phyloP scores from a whole-genome alignment of 2,888 invertebrate species.

The Aleiodes testaceus region DNA sequence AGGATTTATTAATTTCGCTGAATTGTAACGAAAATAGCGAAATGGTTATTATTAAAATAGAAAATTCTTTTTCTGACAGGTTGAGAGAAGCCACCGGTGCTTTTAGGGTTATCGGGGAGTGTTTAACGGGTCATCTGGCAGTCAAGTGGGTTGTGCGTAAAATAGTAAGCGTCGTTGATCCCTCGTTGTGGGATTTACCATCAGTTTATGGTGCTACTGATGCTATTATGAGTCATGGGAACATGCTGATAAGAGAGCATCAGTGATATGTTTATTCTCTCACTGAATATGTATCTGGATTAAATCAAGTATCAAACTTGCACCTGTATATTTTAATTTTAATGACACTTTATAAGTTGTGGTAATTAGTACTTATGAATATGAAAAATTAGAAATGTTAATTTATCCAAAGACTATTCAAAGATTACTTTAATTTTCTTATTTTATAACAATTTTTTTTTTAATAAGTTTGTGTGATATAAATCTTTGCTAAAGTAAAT shows the following conservation, averaged over 20 bases:
- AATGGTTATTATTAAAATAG: conserved; percentile 70
- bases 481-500: neutral
- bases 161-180: conserved; percentile 54
- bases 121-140: conserved; percentile 72
- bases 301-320: conserved; percentile 30
- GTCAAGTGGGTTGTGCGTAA: conserved; percentile 70
- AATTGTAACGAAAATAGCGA: conserved; percentile 53
- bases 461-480: neutral
- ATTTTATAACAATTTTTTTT: neutral
- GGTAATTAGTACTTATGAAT: neutral
- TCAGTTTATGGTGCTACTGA: conserved; percentile 65
- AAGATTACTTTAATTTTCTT: neutral
- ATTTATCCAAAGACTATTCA: conserved; percentile 18
- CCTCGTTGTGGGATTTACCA: conserved; percentile 48
- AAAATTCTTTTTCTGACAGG: conserved; percentile 65
- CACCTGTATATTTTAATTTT: conserved; percentile 45
- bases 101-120: conserved; percentile 71
- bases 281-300: conserved; percentile 43
- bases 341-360: conserved; percentile 2
- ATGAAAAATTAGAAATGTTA: neutral
- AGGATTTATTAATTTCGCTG: conserved; percentile 15
- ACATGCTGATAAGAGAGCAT: conserved; percentile 68
- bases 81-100: conserved; percentile 70
- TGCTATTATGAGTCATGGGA: conserved; percentile 69
- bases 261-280: conserved; percentile 28